These are phyloP conservation scores for Choristoneura fumiferana DNA, from an alignment of 1,140 invertebrate species.

Conservation along the genomic window DNA sequence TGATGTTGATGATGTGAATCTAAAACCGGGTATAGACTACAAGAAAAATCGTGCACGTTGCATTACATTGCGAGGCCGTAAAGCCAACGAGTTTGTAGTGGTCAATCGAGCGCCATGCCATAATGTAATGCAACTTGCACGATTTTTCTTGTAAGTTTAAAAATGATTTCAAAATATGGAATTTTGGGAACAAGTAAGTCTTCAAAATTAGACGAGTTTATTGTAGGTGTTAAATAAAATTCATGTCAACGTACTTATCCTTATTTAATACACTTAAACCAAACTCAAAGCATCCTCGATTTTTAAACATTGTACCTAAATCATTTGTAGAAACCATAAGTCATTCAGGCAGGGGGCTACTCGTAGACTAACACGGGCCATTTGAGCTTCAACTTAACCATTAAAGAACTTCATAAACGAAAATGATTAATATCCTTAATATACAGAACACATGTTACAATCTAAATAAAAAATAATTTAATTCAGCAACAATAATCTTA, in stretches of 20 bases:
- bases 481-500: conserved; percentile 63
- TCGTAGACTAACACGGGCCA: conserved; percentile 34
- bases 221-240: conserved; percentile 36
- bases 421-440: conserved; percentile 63
- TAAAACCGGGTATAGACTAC: no score
- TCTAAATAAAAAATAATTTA: conserved; percentile 72
- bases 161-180: no score
- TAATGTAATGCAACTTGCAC: no score
- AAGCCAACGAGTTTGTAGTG: no score
- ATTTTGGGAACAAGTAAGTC: no score
- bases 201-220: no score
- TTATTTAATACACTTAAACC: conserved; percentile 65
- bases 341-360: background rate
- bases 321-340: conserved; percentile 38
- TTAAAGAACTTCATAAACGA: conserved; percentile 50
- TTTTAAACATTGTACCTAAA: conserved; percentile 46
- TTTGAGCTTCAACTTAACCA: conserved; percentile 62
- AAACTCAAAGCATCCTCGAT: conserved; percentile 54
- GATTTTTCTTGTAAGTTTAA: no score
- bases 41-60: no score
- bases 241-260: conserved; percentile 45
- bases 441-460: conserved; percentile 66
- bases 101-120: no score
- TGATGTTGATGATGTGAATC: no score
- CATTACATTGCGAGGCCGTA: no score